Percentiles rank a stretch among this genome's conserved stretches.
Conservation (phyloP, 2,113 vertebrate species). For the Notarius lentiginosus region DNA sequence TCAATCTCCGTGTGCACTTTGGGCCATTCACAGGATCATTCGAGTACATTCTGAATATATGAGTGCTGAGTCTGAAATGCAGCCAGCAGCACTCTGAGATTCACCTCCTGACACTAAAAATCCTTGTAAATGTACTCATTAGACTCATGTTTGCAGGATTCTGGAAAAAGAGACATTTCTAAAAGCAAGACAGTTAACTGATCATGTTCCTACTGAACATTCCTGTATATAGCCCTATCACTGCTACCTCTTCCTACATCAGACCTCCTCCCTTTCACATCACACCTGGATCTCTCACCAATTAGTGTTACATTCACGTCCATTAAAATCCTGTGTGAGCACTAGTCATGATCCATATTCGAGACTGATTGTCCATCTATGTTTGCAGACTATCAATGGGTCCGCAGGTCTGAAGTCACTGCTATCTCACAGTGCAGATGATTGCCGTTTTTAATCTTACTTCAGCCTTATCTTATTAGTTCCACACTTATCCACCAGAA, state of each 20-base stretch:
- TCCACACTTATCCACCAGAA: slow-evolving; percentile 64
- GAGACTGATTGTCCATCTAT: slow-evolving; percentile 27
- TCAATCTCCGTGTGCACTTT: slow-evolving; percentile 36
- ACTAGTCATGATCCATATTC: slow-evolving; percentile 21
- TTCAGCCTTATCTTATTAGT: slow-evolving; percentile 67
- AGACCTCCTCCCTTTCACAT: background rate
- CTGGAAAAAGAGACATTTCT: background rate
- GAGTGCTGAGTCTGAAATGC: slow-evolving; percentile 10
- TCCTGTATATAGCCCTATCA: background rate
- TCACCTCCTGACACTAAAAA: slow-evolving; percentile 31
- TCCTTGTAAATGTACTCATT: slow-evolving; percentile 36
- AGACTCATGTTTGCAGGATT: background rate
- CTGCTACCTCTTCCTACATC: background rate
- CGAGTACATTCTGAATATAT: slow-evolving; percentile 31
- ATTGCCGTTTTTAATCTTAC: slow-evolving; percentile 74
- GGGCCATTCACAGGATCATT: slow-evolving; percentile 34
- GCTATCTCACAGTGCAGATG: slow-evolving; percentile 47
- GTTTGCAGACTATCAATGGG: slow-evolving; percentile 7
- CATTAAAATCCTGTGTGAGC: slow-evolving; percentile 25
- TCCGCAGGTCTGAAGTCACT: slow-evolving; percentile 22
- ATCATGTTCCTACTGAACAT: background rate
- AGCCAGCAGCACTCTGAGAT: background rate
- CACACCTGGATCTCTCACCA: slow-evolving; percentile 11
- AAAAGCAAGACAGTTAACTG: background rate
- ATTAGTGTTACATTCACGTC: slow-evolving; percentile 22